Evolutionary conservation across 1,140 invertebrate genomes (phyloP), one percentile per base, ranked within the genome.

Genomic region (Vanessa tameamea): DNA sequence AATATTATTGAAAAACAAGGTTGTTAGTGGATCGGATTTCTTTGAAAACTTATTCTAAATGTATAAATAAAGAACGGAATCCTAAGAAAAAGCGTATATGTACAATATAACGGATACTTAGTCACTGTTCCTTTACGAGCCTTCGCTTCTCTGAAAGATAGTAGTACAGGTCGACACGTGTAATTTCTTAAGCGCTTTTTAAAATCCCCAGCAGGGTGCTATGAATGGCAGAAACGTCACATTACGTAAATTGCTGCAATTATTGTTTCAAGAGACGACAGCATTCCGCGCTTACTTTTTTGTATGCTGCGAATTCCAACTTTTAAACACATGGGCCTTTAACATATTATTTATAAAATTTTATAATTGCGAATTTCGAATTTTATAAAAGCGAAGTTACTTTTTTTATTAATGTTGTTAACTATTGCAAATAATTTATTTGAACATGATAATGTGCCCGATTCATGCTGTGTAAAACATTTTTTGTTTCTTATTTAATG

Each of bases 221-320:
- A 61, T 69, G 57, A 69, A 69, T 63, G 55, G 47, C n/a, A 3
- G 53, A 69, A 43, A 69, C 68, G 57, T 69, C 57, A 69, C 12
- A 69, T 69, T 47, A 69, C 57, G 47, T 26, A 69, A 69, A 69
- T 69, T 69, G 68, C 68, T 61, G 57, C 68, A 69, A 63, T 69
- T 69, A 69, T 69, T 69, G 43, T 23, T n/a, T 37, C 15, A 55
- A 16, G n/a, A 50, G 55, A 69, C 55, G 47, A 64, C 63, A 64
- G 43, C 43, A 61, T 64, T 48, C 63, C 47, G 43, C 26, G 47
- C 20, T 47, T 48, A 47, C 63, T 64, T 37, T 61, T 61, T 61
- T 61, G 31, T 61, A 26, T 23, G 12, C 53, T 12, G 31, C 57
- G 31, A 15, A 61, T 31, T 61, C 13, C 57, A 15, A 59, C 20